Base-by-base conservation (phyloP, 2,797 vertebrate species). In the Acipenser oxyrinchus region DNA sequence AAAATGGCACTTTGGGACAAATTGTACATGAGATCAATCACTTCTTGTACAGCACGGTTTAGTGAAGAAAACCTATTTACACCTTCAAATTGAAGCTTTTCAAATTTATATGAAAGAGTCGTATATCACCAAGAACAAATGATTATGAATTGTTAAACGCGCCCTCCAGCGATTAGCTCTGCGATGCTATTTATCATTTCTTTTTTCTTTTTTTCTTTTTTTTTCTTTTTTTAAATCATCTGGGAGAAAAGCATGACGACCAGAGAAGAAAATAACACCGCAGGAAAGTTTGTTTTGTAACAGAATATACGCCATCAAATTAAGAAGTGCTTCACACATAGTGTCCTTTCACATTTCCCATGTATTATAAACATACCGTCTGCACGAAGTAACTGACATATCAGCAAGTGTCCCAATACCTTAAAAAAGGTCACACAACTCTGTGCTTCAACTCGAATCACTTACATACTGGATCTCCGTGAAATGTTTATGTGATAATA, bases 41-140 rank as follows among this genome's bases (percentile, higher is more conserved):
- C 85, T 83, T 79, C 86, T 89, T 88, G 87, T 86, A 84, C 86
- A 90, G 78, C 81, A 86, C 88, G 87, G 88, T 89, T 91, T 90
- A 86, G 87, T 87, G 82, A 67, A 83, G 82, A 77, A 78, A 88
- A 85, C 84, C 88, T 87, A 89, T 90, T 91, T 89, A 89, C 86
- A 92, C 89, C 88, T 90, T 87, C 88, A 88, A 89, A 91, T 88
- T 87, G 87, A 88, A 89, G 87, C 89, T 89, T 88, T 88, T 88
- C 87, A 89, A 87, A 89, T 91, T 89, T 88, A 86, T 87, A 87
- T 86, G 83, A 84, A 88, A 87, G 80, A 86, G 80, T 84, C 86
- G 89, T 91, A 91, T 79, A 92, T 91, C 89, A 92, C 85, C 84
- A 86, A 88, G 89, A 89, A 89, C 88, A 91, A 91, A 92, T 91